Evolutionary conservation across 2,888 invertebrate species (phyloP).

Genomic region (Mesorhabditis belari): DNA sequence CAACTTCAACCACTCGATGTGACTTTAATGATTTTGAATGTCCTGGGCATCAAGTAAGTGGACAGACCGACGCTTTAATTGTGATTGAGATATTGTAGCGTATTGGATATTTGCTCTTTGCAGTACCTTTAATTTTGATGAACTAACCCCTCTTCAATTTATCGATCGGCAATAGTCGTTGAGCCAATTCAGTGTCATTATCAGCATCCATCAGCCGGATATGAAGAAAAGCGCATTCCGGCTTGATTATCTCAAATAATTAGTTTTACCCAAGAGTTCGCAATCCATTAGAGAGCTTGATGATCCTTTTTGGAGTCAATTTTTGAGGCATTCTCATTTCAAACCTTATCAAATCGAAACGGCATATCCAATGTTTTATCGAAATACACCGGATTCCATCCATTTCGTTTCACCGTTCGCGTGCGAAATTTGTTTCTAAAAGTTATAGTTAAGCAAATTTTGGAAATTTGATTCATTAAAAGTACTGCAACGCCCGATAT

Average conservation of each 20-base stretch:
- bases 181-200: slow-evolving; percentile 16
- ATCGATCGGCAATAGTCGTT: slow-evolving; percentile 23
- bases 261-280: background rate
- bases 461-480: too few species aligned
- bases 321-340: background rate
- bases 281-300: background rate
- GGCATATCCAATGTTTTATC: slow-evolving; percentile 1
- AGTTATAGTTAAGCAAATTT: background rate
- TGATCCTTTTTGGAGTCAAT: background rate
- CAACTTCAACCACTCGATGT: too few species aligned
- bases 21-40: too few species aligned
- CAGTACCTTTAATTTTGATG: too few species aligned
- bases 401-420: slow-evolving; percentile 5
- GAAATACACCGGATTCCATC: slow-evolving; percentile 5
- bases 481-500: too few species aligned
- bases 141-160: slow-evolving; percentile 10
- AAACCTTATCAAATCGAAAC: slow-evolving; percentile 5
- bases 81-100: too few species aligned
- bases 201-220: slow-evolving; percentile 22
- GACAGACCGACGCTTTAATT: too few species aligned
- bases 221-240: slow-evolving; percentile 27
- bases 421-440: background rate
- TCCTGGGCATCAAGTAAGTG: too few species aligned
- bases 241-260: slow-evolving; percentile 23
- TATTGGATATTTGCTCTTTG: too few species aligned